These are phyloP conservation scores for Megathymus violae DNA, from an alignment of 1,140 invertebrate species.

Conservation along the genomic window DNA sequence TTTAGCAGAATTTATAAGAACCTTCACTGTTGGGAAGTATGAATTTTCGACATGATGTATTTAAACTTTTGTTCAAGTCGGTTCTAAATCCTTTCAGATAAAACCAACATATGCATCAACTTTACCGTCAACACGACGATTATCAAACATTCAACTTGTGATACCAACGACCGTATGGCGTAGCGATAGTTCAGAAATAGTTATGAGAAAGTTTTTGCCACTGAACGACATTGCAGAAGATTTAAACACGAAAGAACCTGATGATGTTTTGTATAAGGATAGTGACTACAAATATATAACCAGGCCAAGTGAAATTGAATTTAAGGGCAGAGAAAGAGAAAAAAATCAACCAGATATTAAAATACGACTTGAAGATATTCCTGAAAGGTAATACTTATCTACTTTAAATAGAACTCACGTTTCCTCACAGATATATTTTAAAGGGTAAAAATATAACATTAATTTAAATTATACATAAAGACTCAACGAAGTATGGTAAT, in stretches of 20 bases:
- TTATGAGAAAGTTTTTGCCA: slow-evolving; percentile 57
- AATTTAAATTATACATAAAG: no score
- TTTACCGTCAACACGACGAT: slow-evolving; percentile 19
- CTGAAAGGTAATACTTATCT: slow-evolving; percentile 36
- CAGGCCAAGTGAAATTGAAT: slow-evolving; percentile 21
- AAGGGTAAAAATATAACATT: no score
- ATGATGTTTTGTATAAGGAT: slow-evolving; percentile 31
- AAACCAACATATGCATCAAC: slow-evolving; percentile 22
- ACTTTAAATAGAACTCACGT: no score
- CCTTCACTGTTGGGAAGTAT: no score
- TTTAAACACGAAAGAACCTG: slow-evolving; percentile 13
- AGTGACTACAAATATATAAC: slow-evolving; percentile 16
- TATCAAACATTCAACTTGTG: slow-evolving; percentile 42
- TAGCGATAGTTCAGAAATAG: slow-evolving; percentile 50
- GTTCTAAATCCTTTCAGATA: background rate
- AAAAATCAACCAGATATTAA: slow-evolving; percentile 34
- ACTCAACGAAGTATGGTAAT: no score
- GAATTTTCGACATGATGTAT: background rate
- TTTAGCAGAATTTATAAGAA: no score
- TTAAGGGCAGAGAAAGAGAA: slow-evolving; percentile 18
- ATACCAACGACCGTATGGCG: slow-evolving; percentile 45
- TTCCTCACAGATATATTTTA: no score
- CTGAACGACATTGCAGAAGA: slow-evolving; percentile 23
- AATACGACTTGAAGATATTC: slow-evolving; percentile 36
- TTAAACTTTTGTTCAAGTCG: background rate